Percentiles rank a stretch among this genome's conserved stretches.
Evolutionary conservation across 2,888 invertebrate genomes (phyloP).

Genomic region (Cataglyphis cursor): DNA sequence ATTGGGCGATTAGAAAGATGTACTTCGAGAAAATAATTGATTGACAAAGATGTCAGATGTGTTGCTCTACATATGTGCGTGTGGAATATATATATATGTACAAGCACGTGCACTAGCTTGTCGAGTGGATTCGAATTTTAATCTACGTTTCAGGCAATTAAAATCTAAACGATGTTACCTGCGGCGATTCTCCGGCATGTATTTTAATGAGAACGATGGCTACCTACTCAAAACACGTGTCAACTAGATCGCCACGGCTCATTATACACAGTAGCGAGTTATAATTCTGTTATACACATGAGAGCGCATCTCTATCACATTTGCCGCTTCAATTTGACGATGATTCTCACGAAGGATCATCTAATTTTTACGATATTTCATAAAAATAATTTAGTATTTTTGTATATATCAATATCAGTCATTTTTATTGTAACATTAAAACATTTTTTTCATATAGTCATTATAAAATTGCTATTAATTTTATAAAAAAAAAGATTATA

Average conservation of each 20-base stretch:
- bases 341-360: background rate
- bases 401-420: background rate
- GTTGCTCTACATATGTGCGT: conserved; percentile 32
- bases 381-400: background rate
- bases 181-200: conserved; percentile 69
- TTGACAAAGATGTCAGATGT: conserved; percentile 12
- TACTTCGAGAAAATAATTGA: background rate
- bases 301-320: background rate
- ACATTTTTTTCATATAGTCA: background rate
- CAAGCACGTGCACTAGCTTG: background rate
- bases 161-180: conserved; percentile 78
- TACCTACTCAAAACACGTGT: conserved; percentile 38
- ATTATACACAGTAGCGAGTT: background rate
- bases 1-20: background rate
- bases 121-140: conserved; percentile 68
- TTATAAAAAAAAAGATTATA: background rate
- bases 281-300: background rate
- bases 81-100: background rate
- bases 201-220: conserved; percentile 56
- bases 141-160: conserved; percentile 76
- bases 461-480: background rate
- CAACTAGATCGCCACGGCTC: conserved; percentile 1
- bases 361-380: background rate
- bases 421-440: background rate
- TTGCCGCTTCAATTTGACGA: background rate